phyloP scores from a whole-genome alignment of 2,888 invertebrate genomes.

The Listrodromus nycthemerus region DNA sequence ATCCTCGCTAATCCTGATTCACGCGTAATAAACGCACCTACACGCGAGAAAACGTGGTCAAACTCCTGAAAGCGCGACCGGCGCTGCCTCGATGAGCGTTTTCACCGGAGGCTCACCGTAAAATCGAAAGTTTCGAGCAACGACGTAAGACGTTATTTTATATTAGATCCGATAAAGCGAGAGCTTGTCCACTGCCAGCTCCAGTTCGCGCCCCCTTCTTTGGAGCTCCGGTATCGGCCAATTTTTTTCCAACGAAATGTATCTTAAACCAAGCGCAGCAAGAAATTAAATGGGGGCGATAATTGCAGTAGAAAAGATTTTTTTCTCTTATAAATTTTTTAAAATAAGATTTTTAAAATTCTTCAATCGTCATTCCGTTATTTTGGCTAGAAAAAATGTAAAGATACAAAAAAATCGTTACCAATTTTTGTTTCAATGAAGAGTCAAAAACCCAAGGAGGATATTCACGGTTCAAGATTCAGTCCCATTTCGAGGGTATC shows the following conservation, averaged over 20 bases:
- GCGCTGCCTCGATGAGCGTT: slow-evolving; percentile 67
- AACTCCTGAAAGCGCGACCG: slow-evolving; percentile 79
- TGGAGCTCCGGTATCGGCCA: background rate
- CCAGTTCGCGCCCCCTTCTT: background rate
- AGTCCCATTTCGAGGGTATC: no score
- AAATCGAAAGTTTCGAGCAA: slow-evolving; percentile 76
- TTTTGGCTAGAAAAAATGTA: no score
- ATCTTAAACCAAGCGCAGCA: background rate
- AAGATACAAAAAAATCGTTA: no score
- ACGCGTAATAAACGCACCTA: slow-evolving; percentile 2
- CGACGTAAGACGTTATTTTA: slow-evolving; percentile 69
- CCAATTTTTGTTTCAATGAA: no score
- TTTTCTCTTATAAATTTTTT: background rate
- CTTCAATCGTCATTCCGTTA: background rate
- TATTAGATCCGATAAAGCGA: slow-evolving; percentile 64
- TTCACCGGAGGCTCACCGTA: slow-evolving; percentile 69
- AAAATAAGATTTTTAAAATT: background rate
- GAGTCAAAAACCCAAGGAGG: no score
- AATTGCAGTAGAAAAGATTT: background rate
- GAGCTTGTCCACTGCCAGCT: slow-evolving; percentile 40
- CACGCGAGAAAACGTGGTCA: slow-evolving; percentile 48
- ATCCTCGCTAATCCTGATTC: slow-evolving; percentile 8
- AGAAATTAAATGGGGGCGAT: background rate
- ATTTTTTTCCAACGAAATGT: slow-evolving; percentile 10
- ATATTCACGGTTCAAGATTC: no score